Percentiles rank a stretch among this genome's conserved stretches.
Evolutionary conservation across 2,113 vertebrate species (phyloP).

Genomic region (Campylorhamphus procurvoides): DNA sequence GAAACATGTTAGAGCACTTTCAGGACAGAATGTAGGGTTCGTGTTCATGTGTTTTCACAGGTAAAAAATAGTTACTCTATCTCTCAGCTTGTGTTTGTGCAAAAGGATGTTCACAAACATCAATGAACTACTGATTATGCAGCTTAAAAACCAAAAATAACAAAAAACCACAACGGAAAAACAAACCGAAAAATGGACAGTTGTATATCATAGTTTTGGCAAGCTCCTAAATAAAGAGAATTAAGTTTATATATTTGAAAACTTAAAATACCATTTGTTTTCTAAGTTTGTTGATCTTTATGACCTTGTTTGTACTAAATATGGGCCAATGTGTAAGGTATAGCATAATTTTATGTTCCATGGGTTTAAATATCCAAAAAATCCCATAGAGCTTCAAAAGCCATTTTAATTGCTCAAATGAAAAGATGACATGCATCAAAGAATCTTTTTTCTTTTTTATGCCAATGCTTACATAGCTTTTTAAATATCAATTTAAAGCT

Average conservation of each 20-base stretch:
- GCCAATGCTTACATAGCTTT: slow-evolving; percentile 38
- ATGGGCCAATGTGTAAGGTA: slow-evolving; percentile 57
- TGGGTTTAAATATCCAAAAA: slow-evolving; percentile 59
- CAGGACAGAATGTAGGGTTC: not conserved
- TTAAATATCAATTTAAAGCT: slow-evolving; percentile 55
- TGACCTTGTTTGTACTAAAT: slow-evolving; percentile 70
- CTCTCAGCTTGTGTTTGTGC: not conserved
- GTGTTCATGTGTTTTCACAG: not conserved
- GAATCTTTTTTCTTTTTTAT: slow-evolving; percentile 66
- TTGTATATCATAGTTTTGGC: not conserved
- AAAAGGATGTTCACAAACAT: not conserved
- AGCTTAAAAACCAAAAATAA: not conserved
- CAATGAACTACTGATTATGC: not conserved
- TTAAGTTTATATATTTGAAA: slow-evolving; percentile 50
- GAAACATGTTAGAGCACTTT: not conserved
- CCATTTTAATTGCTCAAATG: slow-evolving; percentile 74
- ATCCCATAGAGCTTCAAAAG: slow-evolving; percentile 73
- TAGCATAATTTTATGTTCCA: slow-evolving; percentile 62
- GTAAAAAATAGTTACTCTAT: not conserved
- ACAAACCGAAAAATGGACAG: not conserved
- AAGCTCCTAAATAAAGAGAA: slow-evolving; percentile 34
- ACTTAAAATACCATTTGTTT: slow-evolving; percentile 49
- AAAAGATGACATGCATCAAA: slow-evolving; percentile 73
- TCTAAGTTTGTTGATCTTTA: slow-evolving; percentile 60
- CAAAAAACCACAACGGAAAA: not conserved